phyloP scores from a whole-genome alignment of 1,140 invertebrate species.

The Meloidogyne floridensis region DNA sequence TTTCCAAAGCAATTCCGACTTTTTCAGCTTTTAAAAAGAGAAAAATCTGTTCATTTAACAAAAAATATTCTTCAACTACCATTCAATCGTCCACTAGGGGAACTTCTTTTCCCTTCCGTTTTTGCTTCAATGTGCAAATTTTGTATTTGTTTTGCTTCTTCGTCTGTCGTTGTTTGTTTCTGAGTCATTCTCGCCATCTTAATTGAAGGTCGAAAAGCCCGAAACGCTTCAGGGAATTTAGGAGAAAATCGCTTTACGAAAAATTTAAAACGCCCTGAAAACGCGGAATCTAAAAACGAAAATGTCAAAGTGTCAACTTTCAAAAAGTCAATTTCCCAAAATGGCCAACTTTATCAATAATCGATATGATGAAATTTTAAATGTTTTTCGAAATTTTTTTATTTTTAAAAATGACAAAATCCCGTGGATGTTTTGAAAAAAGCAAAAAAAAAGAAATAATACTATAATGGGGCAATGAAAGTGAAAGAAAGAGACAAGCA shows the following conservation, averaged over 20 bases:
- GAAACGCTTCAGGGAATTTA: not conserved
- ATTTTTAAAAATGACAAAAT: not conserved
- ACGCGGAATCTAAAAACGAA: not conserved
- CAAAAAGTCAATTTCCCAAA: not conserved
- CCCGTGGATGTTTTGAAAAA: slow-evolving; percentile 7
- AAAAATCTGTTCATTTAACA: not conserved
- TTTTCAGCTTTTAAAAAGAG: not conserved
- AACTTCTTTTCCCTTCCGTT: not conserved
- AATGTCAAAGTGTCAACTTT: not conserved
- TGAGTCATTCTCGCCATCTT: slow-evolving; percentile 10
- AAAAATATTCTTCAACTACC: not conserved
- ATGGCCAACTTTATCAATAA: not conserved
- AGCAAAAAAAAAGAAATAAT: not conserved
- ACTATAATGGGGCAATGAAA: slow-evolving; percentile 11
- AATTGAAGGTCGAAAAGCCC: not conserved
- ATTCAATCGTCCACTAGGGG: not conserved
- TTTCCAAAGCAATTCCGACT: not conserved
- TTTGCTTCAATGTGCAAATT: slow-evolving; percentile 8
- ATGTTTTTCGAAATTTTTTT: too few relatives aligned
- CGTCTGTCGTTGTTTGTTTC: slow-evolving; percentile 1
- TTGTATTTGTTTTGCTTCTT: slow-evolving; percentile 14
- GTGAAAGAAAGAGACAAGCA: slow-evolving; percentile 22
- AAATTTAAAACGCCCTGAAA: not conserved
- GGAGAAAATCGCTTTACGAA: not conserved
- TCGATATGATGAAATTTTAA: too few relatives aligned